Evolutionary conservation across 2,888 invertebrate genomes (phyloP).

Genomic region (Actias luna): DNA sequence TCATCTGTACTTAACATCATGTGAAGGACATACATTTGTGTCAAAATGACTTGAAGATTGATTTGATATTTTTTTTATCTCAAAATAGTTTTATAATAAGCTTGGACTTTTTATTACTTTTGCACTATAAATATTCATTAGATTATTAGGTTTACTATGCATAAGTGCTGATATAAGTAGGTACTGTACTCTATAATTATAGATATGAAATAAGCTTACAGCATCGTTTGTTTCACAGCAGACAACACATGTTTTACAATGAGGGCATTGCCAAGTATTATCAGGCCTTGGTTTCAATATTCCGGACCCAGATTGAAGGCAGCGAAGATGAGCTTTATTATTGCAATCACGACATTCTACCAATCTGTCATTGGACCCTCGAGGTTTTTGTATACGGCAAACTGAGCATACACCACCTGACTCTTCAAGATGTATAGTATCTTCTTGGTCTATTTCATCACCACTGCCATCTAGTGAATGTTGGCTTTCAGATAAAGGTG

Average conservation of each 20-base stretch:
- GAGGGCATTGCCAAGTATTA: conserved; percentile 93
- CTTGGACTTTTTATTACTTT: too few relatives aligned
- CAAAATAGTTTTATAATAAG: too few relatives aligned
- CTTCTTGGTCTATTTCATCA: conserved; percentile 71
- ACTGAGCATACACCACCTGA: conserved; percentile 84
- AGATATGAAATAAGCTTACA: conserved; percentile 71
- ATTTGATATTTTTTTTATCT: too few relatives aligned
- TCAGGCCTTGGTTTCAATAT: conserved; percentile 84
- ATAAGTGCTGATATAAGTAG: background rate
- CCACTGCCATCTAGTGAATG: conserved; percentile 68
- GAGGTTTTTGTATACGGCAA: conserved; percentile 81
- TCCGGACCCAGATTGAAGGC: conserved; percentile 85
- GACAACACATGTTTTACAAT: conserved; percentile 92
- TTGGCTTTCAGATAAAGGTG: conserved; percentile 64
- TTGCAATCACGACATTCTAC: conserved; percentile 88
- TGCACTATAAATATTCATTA: background rate
- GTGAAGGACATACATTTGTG: too few relatives aligned
- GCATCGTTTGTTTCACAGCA: conserved; percentile 90
- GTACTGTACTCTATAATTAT: background rate
- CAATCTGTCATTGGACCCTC: conserved; percentile 83
- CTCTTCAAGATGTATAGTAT: conserved; percentile 63
- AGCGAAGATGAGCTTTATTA: conserved; percentile 87
- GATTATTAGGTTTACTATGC: background rate
- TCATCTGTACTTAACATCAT: too few relatives aligned
- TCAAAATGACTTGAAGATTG: too few relatives aligned